A percentile compares a stretch with the other conserved stretches of the same genome.
phyloP scores from a whole-genome alignment of 2,888 invertebrate genomes.

The Morpho achilles region DNA sequence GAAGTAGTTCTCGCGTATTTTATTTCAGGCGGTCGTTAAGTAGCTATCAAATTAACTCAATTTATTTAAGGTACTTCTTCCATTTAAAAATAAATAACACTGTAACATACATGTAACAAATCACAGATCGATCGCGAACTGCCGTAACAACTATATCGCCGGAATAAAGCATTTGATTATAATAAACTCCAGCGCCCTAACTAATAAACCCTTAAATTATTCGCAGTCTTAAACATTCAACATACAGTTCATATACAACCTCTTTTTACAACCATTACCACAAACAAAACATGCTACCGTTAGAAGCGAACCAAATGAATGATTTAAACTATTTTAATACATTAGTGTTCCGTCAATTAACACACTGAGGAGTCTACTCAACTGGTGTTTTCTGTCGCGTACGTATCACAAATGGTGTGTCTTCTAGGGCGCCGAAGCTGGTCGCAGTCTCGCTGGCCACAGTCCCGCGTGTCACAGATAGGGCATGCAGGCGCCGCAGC shows the following conservation, averaged over 20 bases:
- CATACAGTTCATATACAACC: slow-evolving; percentile 53
- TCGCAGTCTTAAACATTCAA: slow-evolving; percentile 69
- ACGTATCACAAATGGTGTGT: slow-evolving; percentile 67
- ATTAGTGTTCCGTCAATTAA: slow-evolving; percentile 41
- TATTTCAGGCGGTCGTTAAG: not conserved
- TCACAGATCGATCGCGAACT: slow-evolving; percentile 71
- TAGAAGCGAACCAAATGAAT: slow-evolving; percentile 46
- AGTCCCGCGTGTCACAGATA: slow-evolving; percentile 56
- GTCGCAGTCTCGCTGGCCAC: slow-evolving; percentile 23
- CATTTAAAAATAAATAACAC: slow-evolving; percentile 54
- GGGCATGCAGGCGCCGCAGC: slow-evolving; percentile 70
- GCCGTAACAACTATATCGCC: slow-evolving; percentile 31
- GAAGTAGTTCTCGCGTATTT: not conserved
- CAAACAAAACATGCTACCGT: slow-evolving; percentile 50
- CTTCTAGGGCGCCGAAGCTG: slow-evolving; percentile 34
- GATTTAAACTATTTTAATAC: slow-evolving; percentile 40
- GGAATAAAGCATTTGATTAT: slow-evolving; percentile 8
- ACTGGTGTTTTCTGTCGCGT: slow-evolving; percentile 54
- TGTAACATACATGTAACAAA: slow-evolving; percentile 64
- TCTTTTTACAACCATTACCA: slow-evolving; percentile 27
- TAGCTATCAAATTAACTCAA: slow-evolving; percentile 27
- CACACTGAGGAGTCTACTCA: slow-evolving; percentile 59
- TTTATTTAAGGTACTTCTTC: slow-evolving; percentile 33
- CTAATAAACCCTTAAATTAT: slow-evolving; percentile 48
- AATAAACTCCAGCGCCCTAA: slow-evolving; percentile 26